These are phyloP conservation scores for Sphinx pinastri DNA, from an alignment of 2,888 invertebrate genomes.

Conservation along the genomic window DNA sequence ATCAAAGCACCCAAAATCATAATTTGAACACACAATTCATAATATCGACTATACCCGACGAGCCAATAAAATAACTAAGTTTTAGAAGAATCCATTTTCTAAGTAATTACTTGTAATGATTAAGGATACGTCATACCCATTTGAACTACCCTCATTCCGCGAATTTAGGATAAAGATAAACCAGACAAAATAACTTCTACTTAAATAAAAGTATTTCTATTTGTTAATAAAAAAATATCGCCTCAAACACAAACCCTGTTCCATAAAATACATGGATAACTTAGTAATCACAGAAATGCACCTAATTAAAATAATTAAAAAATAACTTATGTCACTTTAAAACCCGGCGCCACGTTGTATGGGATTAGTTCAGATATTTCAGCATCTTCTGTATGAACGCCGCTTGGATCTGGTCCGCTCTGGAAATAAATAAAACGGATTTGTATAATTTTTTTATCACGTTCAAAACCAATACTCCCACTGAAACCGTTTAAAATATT, in stretches of 20 bases:
- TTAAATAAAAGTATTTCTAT: neutral
- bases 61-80: neutral
- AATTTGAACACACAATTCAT: slow-evolving; percentile 22
- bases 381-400: slow-evolving; percentile 71
- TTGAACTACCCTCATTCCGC: neutral
- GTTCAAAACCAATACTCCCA: no score
- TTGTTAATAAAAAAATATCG: neutral
- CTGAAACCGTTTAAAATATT: no score
- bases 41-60: neutral
- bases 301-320: slow-evolving; percentile 36
- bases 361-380: slow-evolving; percentile 35
- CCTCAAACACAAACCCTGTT: slow-evolving; percentile 43
- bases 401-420: slow-evolving; percentile 75
- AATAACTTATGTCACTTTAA: slow-evolving; percentile 20
- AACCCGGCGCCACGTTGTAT: slow-evolving; percentile 33
- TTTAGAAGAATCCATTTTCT: neutral
- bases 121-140: neutral
- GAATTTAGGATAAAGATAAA: neutral
- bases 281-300: slow-evolving; percentile 62
- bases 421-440: slow-evolving; percentile 50
- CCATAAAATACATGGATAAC: slow-evolving; percentile 42
- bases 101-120: no score
- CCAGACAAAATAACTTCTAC: neutral
- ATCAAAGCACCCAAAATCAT: slow-evolving; percentile 17
- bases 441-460: neutral